phyloP scores from a whole-genome alignment of 2,888 invertebrate species.

The Philopedon plagiatum region DNA sequence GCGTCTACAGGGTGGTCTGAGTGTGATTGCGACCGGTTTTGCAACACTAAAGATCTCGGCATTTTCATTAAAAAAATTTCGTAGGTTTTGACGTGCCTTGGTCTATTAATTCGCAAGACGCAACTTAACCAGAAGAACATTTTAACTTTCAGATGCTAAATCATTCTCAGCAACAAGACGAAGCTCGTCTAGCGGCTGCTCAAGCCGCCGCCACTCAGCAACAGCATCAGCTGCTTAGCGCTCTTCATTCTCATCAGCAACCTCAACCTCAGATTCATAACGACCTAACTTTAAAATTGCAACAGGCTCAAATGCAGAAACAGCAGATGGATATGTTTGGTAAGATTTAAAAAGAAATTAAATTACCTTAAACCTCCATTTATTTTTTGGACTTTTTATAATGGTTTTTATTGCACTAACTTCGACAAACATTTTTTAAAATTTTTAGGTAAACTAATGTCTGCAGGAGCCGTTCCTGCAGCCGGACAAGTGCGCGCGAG shows the following conservation, averaged over 20 bases:
- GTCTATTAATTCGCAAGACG: neutral
- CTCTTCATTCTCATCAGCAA: slow-evolving; percentile 36
- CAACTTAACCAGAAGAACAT: neutral
- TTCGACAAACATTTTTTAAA: neutral
- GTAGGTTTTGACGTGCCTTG: no score
- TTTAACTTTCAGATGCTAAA: slow-evolving; percentile 72
- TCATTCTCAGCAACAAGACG: slow-evolving; percentile 70
- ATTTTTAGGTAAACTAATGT: slow-evolving; percentile 64
- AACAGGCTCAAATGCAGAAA: slow-evolving; percentile 69
- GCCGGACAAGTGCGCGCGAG: slow-evolving; percentile 62
- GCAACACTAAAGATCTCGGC: no score
- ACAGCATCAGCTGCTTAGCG: slow-evolving; percentile 59
- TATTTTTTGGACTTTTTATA: no score
- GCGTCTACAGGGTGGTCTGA: no score
- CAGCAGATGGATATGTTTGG: slow-evolving; percentile 65
- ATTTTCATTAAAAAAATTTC: no score
- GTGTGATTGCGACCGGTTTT: no score
- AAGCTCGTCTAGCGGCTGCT: slow-evolving; percentile 52
- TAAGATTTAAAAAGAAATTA: no score
- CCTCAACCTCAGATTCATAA: slow-evolving; percentile 56
- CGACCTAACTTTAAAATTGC: slow-evolving; percentile 70
- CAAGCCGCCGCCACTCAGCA: slow-evolving; percentile 49
- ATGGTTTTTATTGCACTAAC: no score
- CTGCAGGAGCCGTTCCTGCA: slow-evolving; percentile 55
- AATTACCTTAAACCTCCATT: no score